Conservation (phyloP, 1,140 invertebrate genomes). For the Saccostrea glomerata region DNA sequence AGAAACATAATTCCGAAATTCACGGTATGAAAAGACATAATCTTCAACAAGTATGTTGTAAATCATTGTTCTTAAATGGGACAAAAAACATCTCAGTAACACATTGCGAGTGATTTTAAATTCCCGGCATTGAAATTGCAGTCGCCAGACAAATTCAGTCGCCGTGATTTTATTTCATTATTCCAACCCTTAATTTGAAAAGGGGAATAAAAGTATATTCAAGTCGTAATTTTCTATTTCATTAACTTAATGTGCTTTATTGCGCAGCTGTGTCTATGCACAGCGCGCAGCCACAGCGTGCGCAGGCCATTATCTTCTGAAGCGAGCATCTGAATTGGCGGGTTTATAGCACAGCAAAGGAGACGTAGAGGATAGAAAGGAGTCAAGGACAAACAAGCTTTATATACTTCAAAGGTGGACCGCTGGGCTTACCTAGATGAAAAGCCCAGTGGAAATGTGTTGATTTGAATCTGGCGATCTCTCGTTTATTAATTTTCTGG, state of each 20-base stretch:
- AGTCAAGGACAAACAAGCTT: conserved; percentile 20
- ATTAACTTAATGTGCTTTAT: conserved; percentile 24
- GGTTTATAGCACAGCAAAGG: not conserved
- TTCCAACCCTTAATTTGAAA: conserved; percentile 10
- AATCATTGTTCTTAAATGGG: no score
- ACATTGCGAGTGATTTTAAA: not conserved
- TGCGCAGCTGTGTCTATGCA: conserved; percentile 21
- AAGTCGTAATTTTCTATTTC: conserved; percentile 16
- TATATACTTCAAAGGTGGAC: conserved; percentile 22
- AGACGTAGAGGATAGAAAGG: not conserved
- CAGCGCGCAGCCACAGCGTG: not conserved
- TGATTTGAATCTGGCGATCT: conserved; percentile 28
- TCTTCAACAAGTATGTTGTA: no score
- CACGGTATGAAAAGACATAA: no score
- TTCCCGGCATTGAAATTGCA: not conserved
- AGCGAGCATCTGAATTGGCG: not conserved
- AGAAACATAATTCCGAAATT: no score
- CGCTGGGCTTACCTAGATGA: conserved; percentile 2
- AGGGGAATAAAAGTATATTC: conserved; percentile 30
- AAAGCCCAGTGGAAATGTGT: conserved; percentile 30
- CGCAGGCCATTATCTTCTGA: conserved; percentile 4
- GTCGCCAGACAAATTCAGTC: conserved; percentile 10
- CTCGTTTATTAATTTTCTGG: conserved; percentile 34
- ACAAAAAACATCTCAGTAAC: not conserved
- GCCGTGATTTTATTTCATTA: conserved; percentile 18